Evolutionary conservation across 2,113 vertebrate species (phyloP), one percentile per base, ranked within the genome.

Genomic region (Percopsis transmontana): DNA sequence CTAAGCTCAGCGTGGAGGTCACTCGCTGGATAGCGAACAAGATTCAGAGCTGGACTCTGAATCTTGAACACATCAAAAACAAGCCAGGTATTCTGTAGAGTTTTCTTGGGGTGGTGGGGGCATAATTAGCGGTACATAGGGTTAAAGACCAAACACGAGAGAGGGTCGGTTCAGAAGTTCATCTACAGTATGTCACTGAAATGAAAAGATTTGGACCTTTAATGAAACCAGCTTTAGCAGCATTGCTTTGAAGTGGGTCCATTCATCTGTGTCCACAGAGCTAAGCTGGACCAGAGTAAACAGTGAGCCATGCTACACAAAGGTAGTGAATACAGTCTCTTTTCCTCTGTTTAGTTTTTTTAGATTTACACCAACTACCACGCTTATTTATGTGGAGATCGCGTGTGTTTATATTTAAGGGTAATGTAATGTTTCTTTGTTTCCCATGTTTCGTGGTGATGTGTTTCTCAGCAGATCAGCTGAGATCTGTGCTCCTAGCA

Each of bases 1-100:
- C 66, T 89, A 88, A 91, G 77, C 80, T 80, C 66, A 76, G 79
- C 82, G 79, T 88, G 68, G 88, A 92, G 92, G 91, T 92, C 85
- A 90, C 76, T 69, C 74, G 70, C 74, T 76, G 68, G 60, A 78
- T 66, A 69, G 63, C 70, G 79, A 69, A 53, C 58, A 54, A 45
- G 63, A 42, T 70, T 60, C 55, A 39, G 68, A 71, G 74, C 63
- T 45, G 59, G 54, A 45, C 59, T 47, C 45, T 58, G 71, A 20
- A 20, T 53, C 51, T 23, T 53, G 51, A 23, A 76, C 51, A 59
- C 56, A 66, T 71, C 47, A 56, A 24, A 18, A 74, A 69, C 54
- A 45, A 62, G 66, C 39, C 67, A 58, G 59, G 68, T 63, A 59
- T 52, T 77, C 58, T 58, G 47, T 50, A 21, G 47, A 79, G 63